Evolutionary conservation across 2,113 vertebrate species (phyloP).

Genomic region (Pseudorectes ferrugineus): DNA sequence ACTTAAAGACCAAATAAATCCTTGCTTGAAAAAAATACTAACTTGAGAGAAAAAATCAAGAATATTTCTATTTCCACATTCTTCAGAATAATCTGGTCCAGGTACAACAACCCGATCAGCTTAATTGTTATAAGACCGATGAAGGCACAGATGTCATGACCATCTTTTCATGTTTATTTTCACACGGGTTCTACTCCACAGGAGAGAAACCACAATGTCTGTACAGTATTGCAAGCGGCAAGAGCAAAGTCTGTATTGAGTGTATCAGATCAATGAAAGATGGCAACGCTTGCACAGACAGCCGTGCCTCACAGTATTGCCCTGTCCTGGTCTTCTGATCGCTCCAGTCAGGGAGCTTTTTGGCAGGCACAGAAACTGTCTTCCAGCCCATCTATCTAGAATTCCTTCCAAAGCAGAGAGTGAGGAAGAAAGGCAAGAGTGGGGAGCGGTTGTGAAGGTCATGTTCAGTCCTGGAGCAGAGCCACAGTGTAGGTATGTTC

Average conservation of each 20-base stretch:
- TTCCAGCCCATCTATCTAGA: not conserved
- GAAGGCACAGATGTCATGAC: not conserved
- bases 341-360: fast-evolving
- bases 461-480: not conserved
- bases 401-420: not conserved
- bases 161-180: not conserved
- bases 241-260: not conserved
- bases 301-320: fast-evolving
- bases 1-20: not conserved
- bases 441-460: not conserved
- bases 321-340: not conserved
- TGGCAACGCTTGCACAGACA: not conserved
- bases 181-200: not conserved
- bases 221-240: fast-evolving
- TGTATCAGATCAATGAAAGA: not conserved
- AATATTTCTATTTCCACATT: not conserved
- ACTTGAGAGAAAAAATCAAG: not conserved
- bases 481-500: not conserved
- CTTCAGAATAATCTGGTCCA: not conserved
- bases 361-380: not conserved
- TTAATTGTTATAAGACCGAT: fast-evolving
- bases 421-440: not conserved
- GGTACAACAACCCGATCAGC: not conserved
- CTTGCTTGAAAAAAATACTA: not conserved
- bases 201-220: not conserved